phyloP scores from a whole-genome alignment of 2,797 vertebrate species.

The Cossypha niveicapilla region DNA sequence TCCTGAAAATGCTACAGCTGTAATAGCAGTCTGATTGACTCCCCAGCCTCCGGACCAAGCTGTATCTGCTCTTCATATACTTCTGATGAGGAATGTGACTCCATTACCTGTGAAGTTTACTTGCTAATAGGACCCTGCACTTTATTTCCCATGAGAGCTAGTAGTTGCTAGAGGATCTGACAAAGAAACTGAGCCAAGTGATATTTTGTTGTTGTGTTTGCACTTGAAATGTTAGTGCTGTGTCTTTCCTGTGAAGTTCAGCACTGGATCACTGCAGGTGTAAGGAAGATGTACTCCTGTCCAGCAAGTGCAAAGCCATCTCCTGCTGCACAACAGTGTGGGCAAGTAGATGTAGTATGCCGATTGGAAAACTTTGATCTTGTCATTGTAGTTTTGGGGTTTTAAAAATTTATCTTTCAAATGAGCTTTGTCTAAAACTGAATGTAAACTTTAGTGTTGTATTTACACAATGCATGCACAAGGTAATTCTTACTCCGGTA shows the following conservation, averaged over 20 bases:
- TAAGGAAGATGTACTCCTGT: neutral
- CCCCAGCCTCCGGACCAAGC: neutral
- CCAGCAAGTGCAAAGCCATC: neutral
- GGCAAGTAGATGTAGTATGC: neutral
- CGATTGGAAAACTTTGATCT: neutral
- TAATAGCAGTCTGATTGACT: neutral
- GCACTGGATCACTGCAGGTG: rapidly evolving
- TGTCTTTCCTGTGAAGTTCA: neutral
- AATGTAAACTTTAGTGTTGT: neutral
- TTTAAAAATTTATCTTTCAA: neutral
- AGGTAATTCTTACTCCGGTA: neutral
- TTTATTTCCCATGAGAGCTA: neutral
- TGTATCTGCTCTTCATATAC: neutral
- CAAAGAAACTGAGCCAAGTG: neutral
- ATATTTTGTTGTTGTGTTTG: neutral
- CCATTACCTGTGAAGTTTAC: neutral
- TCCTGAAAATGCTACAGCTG: neutral
- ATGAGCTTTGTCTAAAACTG: neutral
- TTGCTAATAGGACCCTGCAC: neutral
- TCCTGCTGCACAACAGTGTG: neutral
- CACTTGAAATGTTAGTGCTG: neutral
- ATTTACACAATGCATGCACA: rapidly evolving
- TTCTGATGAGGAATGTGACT: neutral
- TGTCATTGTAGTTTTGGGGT: rapidly evolving
- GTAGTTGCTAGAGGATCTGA: neutral